Evolutionary conservation across 2,797 vertebrate genomes (phyloP), one percentile per base, ranked within the genome.

Genomic region (Melopsittacus undulatus): DNA sequence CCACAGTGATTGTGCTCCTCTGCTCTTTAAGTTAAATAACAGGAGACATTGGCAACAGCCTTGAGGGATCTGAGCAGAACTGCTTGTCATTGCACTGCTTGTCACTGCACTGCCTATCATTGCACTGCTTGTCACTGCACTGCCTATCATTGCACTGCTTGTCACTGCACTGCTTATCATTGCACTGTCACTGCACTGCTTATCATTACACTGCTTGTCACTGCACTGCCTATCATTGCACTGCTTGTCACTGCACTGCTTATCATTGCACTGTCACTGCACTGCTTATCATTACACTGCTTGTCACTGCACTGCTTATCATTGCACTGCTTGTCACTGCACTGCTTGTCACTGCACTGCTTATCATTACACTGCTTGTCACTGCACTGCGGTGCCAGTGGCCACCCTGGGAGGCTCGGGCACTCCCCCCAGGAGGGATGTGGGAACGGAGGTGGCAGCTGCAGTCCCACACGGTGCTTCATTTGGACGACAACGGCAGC

Each of bases 401-500:
- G 45, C 63, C 38, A 8, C 1, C 5, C 67, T 38, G 66, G 21
- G 34, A 69, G 45, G 27, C 40, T 61, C 1, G 16, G 84, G 27
- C 59, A 30, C 13, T 49, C 29, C 18, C 27, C 11, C 13, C 4
- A 10, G 13, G 10, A 46, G 29, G 64, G 15, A 57, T 2, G 1
- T 5, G 34, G 48, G 67, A 38, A 59, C 1, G 0, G 34, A 2
- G 10, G 29, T 46, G 12, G 27, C 45, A 7, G 5, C 64, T 74
- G 64, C 63, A n/a, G 30, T 54, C 48, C 87, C 16, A 2, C 48
- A 19, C 5, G 0, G 42, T 1, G 18, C 42, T 5, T 2, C 6
- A 0, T n/a, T 45, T 12, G 51, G 29, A 23, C 2, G 1, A 49
- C 32, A 11, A 11, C 0, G 0, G 3, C 7, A 40, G 45, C n/a